Evolutionary conservation across 2,797 vertebrate species (phyloP), one percentile per base, ranked within the genome.

Genomic region (Clarias laeviceps): DNA sequence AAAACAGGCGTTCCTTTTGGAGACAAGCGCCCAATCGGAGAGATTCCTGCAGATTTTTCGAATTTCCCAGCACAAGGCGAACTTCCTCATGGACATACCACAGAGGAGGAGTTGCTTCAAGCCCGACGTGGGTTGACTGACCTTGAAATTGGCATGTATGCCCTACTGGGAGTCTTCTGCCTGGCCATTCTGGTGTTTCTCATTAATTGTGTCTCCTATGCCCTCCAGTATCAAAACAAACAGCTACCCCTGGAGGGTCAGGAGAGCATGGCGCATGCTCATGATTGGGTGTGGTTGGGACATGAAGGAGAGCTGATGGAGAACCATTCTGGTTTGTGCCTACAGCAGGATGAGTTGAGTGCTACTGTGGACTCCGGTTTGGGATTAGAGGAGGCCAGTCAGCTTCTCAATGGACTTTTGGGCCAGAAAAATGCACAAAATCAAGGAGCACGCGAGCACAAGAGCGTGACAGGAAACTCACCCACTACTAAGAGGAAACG

Each of bases 231-330:
- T 91, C 93, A 96, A 59, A 97, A 96, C 93, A 99, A 99, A 92
- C 97, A 97, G 85, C 92, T 96, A 14, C 96, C 97, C 54, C 89
- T 95, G 74, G 98, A 98, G 83, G 96, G 96, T 34, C 96, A 96
- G 20, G 92, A 96, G 87, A 89, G 96, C 65, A 93, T 96, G 96
- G 92, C 95, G 2, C 98, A 99, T 61, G 95, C 97, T 4, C 98
- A 99, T 0, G 97, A 99, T 92, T 99, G 98, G 98, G 97, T 99
- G 70, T 99, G 98, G 98, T 94, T 99, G 69, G 97, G 97, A 27
- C 97, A 96, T 6, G 97, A 97, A 84, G 94, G 94, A 0, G 96
- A 96, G 80, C 94, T 96, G n/a, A 90, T 96, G 91, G 96, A 96
- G 89, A 92, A 92, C 76, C 61, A 85, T 11, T 95, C 94, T 9